Conservation (phyloP, 2,113 vertebrate genomes). For the Lophotis ruficrista region DNA sequence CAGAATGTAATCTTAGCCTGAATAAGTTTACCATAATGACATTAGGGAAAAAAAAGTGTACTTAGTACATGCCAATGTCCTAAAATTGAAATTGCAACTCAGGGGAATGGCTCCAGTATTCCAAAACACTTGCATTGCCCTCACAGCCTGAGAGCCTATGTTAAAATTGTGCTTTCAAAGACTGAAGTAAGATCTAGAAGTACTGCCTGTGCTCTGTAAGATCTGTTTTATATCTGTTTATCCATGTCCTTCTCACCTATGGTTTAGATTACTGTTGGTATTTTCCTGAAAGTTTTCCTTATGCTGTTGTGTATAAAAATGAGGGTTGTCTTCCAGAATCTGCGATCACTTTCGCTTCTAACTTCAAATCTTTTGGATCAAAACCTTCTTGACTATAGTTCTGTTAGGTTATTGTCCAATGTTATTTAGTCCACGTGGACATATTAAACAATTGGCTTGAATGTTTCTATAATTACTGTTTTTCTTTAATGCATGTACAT, state of each 20-base stretch:
- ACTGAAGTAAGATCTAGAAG: not conserved
- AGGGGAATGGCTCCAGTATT: not conserved
- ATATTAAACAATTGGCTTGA: not conserved
- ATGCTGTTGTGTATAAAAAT: not conserved
- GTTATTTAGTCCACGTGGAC: not conserved
- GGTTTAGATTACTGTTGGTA: not conserved
- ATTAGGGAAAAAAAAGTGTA: not conserved
- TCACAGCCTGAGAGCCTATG: not conserved
- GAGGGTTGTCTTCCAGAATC: not conserved
- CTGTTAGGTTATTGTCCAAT: fast-evolving
- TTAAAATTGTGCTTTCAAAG: not conserved
- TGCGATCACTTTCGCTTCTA: not conserved
- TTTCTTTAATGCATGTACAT: not conserved
- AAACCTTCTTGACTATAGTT: not conserved
- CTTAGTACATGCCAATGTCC: not conserved
- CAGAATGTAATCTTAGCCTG: not conserved
- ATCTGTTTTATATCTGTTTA: not conserved
- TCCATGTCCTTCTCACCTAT: not conserved
- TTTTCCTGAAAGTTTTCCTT: not conserved
- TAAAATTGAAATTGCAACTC: not conserved
- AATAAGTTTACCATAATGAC: not conserved
- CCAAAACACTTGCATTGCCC: not conserved
- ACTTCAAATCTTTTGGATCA: not conserved
- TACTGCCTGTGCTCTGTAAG: not conserved
- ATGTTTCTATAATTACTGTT: not conserved